phyloP scores from a whole-genome alignment of 2,113 vertebrate species.

The Mola mola region DNA sequence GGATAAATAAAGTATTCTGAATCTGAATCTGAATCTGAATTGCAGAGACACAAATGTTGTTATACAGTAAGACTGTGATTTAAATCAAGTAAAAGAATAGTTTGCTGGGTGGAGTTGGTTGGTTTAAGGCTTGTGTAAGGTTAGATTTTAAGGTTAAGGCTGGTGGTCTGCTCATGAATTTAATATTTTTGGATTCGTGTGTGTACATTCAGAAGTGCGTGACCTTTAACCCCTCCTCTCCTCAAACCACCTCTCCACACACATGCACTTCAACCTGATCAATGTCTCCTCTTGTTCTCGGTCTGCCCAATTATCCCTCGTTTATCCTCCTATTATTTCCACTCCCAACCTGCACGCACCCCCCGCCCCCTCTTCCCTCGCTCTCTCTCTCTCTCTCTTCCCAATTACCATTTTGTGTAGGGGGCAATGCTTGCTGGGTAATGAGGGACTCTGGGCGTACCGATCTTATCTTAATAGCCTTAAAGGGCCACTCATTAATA shows the following conservation, averaged over 20 bases:
- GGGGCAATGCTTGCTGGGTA: conserved; percentile 82
- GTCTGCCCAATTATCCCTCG: conserved; percentile 87
- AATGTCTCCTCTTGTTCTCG: conserved; percentile 73
- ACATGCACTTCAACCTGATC: conserved; percentile 83
- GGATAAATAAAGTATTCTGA: too few relatives aligned
- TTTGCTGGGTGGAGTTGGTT: neutral
- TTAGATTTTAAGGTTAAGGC: neutral
- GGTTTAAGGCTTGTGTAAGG: neutral
- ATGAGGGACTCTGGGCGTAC: conserved; percentile 88
- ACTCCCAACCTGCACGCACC: conserved; percentile 24
- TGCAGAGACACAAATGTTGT: too few relatives aligned
- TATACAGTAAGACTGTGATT: too few relatives aligned
- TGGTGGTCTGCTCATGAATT: conserved; percentile 10
- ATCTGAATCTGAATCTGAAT: too few relatives aligned
- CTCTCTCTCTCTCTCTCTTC: conserved; percentile 43
- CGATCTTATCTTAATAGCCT: conserved; percentile 89
- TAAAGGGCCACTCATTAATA: conserved; percentile 85
- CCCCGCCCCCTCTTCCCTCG: conserved; percentile 4
- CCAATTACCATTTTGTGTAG: conserved; percentile 87
- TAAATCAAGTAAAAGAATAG: too few relatives aligned
- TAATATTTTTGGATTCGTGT: conserved; percentile 30
- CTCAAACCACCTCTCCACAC: conserved; percentile 42
- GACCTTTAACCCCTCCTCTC: conserved; percentile 75
- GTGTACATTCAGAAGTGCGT: conserved; percentile 35
- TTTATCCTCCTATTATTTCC: conserved; percentile 67